Evolutionary conservation across 2,797 vertebrate genomes (phyloP).

Genomic region (Oceanodroma leucorhoa): DNA sequence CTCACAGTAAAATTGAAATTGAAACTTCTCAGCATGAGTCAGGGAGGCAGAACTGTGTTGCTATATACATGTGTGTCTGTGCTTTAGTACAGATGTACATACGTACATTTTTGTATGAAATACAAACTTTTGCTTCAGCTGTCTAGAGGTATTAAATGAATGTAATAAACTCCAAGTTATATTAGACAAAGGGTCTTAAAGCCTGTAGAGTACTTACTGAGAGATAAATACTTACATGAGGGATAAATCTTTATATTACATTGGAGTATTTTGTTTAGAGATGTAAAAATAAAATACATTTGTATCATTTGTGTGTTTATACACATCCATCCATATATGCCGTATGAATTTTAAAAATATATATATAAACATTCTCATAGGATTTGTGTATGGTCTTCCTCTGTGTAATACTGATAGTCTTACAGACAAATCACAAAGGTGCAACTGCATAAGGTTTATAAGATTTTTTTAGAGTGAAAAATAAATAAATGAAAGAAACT

Average conservation of each 20-base stretch:
- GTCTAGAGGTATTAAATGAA: background rate
- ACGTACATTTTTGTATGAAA: background rate
- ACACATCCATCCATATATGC: background rate
- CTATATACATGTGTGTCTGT: background rate
- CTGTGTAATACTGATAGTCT: background rate
- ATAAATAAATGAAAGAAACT: background rate
- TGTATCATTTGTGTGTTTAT: background rate
- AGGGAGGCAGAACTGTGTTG: background rate
- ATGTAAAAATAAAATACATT: background rate
- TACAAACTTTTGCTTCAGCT: background rate
- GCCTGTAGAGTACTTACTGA: background rate
- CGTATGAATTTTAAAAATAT: background rate
- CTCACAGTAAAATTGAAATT: background rate
- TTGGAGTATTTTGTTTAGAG: background rate
- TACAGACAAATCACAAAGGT: background rate
- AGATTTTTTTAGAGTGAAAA: background rate
- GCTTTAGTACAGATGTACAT: background rate
- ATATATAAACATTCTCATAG: background rate
- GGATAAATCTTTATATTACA: background rate
- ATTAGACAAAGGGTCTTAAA: background rate
- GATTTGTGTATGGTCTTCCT: background rate
- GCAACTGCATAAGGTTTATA: background rate
- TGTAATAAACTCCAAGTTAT: background rate
- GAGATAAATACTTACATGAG: background rate
- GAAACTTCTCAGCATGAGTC: background rate